Base-by-base conservation (phyloP, 92 coral and sea anemone species). In the Epizoanthus illoricatus region DNA sequence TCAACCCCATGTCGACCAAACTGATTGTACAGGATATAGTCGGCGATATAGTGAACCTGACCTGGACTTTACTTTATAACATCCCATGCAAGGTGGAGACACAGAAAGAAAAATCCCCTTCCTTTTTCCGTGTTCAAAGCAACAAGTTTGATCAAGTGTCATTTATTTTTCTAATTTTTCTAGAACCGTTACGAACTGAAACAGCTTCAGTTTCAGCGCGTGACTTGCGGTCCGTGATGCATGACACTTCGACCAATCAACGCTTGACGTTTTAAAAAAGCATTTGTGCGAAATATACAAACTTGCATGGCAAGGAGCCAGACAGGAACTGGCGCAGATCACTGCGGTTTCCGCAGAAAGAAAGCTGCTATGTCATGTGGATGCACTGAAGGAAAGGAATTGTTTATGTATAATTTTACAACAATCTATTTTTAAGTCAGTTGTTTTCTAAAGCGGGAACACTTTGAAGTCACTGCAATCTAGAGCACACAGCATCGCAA, bases 271-370 rank as follows among this genome's bases (percentile, higher is more conserved):
- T 28, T 68, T 13, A 19, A 49, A 6, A 52, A 52, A 52, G 10
- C 15, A 52, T 68, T 5, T 39, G 3, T 5, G 8, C 17, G 60
- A 4, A 71, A 71, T n/a, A 5, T 33, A 39, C 12, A 56, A 39
- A 12, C 17, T n/a, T 33, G 13, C 18, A 76, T 76, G 82, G 82
- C 82, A 12, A 16, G 20, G 41, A n/a, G 82, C 82, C 71, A 78
- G 67, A 62, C 60, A 63, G 82, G 69, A 41, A 19, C 56, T 52
- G 56, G 56, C 56, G 15, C 2, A 33, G 49, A 18, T 40, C 19
- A 15, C 45, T 49, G 60, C 21, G 72, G 69, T 7, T 63, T 59
- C 28, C 60, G 49, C 19, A 28, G 82, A 69, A 63, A 59, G 82
- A 78, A 78, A 78, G 28, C 54, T 5, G 23, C 21, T 61, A 62